Percentiles rank a stretch among this genome's conserved stretches.
Evolutionary conservation across 2,888 invertebrate species (phyloP).

Genomic region (Aleiodes alternator): DNA sequence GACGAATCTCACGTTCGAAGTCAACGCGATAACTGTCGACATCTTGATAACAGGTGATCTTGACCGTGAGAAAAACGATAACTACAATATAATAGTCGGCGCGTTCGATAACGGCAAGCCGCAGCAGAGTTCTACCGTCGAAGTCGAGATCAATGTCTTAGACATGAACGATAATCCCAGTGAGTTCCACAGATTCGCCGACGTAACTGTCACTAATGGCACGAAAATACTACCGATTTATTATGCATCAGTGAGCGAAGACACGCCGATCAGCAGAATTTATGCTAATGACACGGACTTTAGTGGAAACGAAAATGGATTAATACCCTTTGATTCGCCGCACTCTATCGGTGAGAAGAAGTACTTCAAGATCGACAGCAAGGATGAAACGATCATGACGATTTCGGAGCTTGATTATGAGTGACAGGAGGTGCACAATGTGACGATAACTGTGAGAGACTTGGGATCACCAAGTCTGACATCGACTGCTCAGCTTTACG

Average conservation of each 20-base stretch:
- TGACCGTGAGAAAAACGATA: constrained; percentile 85
- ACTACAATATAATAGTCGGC: constrained; percentile 83
- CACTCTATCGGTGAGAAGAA: constrained; percentile 77
- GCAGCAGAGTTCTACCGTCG: constrained; percentile 83
- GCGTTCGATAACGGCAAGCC: constrained; percentile 85
- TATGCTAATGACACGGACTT: constrained; percentile 92
- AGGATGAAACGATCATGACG: constrained; percentile 89
- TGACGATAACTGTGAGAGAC: constrained; percentile 90
- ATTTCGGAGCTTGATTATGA: constrained; percentile 85
- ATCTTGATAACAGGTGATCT: constrained; percentile 85
- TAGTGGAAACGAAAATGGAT: constrained; percentile 90
- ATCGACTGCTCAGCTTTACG: constrained; percentile 84
- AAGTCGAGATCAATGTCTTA: constrained; percentile 87
- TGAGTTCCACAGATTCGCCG: constrained; percentile 86
- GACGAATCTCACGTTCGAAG: constrained; percentile 77
- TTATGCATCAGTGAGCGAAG: constrained; percentile 85
- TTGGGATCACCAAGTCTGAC: constrained; percentile 89
- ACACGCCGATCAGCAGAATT: constrained; percentile 84
- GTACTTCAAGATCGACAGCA: constrained; percentile 88
- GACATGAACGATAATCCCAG: constrained; percentile 92
- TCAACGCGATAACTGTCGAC: constrained; percentile 82
- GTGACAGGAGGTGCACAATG: constrained; percentile 81
- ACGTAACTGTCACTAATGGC: constrained; percentile 76
- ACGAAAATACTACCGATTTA: constrained; percentile 81
- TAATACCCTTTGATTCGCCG: constrained; percentile 86